Percentiles rank a stretch among this genome's conserved stretches.
phyloP scores from a whole-genome alignment of 2,888 invertebrate genomes.

The Apodemia zela region DNA sequence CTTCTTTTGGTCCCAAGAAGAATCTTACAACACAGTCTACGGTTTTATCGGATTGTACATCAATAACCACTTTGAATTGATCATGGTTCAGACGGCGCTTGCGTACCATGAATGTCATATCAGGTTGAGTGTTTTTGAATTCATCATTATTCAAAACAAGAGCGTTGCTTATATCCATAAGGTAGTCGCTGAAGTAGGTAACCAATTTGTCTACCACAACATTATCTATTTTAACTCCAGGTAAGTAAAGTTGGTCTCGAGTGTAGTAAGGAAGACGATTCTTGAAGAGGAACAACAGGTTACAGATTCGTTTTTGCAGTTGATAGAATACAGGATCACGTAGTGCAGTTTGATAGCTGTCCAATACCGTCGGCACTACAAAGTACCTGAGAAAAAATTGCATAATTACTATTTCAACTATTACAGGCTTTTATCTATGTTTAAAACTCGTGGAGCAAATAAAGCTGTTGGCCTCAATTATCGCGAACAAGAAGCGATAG shows the following conservation, averaged over 20 bases:
- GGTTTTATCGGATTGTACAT: constrained; percentile 79
- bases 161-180: constrained; percentile 83
- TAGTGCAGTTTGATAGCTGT: constrained; percentile 82
- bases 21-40: constrained; percentile 82
- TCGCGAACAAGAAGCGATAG: too few relatives aligned
- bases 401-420: too few relatives aligned
- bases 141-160: constrained; percentile 70
- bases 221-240: constrained; percentile 82
- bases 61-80: constrained; percentile 79
- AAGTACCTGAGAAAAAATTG: constrained; percentile 57
- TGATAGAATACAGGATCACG: constrained; percentile 88
- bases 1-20: constrained; percentile 85
- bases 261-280: constrained; percentile 80
- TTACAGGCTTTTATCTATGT: too few relatives aligned
- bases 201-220: constrained; percentile 82
- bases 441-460: too few relatives aligned
- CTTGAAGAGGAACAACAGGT: constrained; percentile 81
- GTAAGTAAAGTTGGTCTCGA: constrained; percentile 80
- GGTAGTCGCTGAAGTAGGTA: constrained; percentile 85
- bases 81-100: constrained; percentile 83
- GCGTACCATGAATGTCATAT: constrained; percentile 74
- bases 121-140: constrained; percentile 63
- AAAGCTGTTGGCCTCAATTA: too few relatives aligned
- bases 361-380: constrained; percentile 78
- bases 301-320: constrained; percentile 81